Percentiles rank a stretch among this genome's conserved stretches.
Conservation (phyloP, 2,113 vertebrate genomes). For the Ornithorhynchus anatinus region DNA sequence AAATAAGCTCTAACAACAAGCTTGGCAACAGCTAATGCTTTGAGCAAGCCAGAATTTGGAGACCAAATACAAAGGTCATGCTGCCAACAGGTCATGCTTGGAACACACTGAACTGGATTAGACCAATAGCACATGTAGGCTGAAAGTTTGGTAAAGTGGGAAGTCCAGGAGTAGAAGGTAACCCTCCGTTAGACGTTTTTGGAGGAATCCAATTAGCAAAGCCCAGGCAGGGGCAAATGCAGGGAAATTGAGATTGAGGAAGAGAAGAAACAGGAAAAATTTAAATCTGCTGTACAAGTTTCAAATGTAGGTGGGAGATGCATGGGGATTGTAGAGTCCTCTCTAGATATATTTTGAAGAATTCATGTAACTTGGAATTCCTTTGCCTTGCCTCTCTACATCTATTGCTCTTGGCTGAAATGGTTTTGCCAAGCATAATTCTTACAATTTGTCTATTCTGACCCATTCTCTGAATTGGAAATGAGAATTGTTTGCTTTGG, state of each 20-base stretch:
- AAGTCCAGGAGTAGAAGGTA: background rate
- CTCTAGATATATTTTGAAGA: too few species aligned
- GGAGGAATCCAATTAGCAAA: background rate
- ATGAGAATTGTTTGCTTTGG: too few species aligned
- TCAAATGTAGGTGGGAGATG: too few species aligned
- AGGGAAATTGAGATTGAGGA: too few species aligned
- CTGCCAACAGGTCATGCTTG: background rate
- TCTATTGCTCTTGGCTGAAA: too few species aligned
- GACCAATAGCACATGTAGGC: background rate
- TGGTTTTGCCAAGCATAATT: too few species aligned
- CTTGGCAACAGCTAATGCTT: background rate
- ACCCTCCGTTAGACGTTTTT: background rate
- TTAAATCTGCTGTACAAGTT: background rate
- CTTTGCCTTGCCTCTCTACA: too few species aligned
- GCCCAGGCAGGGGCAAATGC: background rate
- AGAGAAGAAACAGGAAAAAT: background rate
- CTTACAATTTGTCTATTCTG: too few species aligned
- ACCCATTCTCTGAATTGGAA: too few species aligned
- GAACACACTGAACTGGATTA: constrained; percentile 10
- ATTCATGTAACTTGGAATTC: too few species aligned
- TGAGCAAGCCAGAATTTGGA: constrained; percentile 1
- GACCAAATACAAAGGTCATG: background rate
- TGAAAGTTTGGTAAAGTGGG: background rate
- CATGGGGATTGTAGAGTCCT: too few species aligned
- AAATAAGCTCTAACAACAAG: background rate